Conservation (phyloP, 1,140 invertebrate genomes). For the Globodera ellingtonae region DNA sequence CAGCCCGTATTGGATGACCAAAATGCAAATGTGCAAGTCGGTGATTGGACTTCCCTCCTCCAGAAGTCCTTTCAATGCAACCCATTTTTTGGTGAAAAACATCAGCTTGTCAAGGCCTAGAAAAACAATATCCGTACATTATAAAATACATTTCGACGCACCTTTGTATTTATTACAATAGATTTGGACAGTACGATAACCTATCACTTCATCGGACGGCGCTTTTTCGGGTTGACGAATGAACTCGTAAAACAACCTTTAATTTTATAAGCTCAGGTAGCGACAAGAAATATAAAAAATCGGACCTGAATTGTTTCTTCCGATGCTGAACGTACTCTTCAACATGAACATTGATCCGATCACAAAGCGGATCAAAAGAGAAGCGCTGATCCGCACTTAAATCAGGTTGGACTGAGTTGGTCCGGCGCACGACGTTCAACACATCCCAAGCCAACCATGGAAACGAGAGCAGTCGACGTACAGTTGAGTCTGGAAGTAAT, state of each 20-base stretch:
- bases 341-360: slow-evolving; percentile 45
- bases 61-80: slow-evolving; percentile 30
- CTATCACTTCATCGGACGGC: slow-evolving; percentile 1
- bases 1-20: slow-evolving; percentile 42
- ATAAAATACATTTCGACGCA: background rate
- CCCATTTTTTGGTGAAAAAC: slow-evolving; percentile 46
- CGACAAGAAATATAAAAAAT: slow-evolving; percentile 4
- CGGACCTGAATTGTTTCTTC: slow-evolving; percentile 22
- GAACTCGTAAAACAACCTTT: slow-evolving; percentile 16
- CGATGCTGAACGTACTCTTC: slow-evolving; percentile 41
- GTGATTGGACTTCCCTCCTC: slow-evolving; percentile 24
- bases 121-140: background rate
- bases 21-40: slow-evolving; percentile 41
- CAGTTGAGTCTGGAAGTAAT: slow-evolving; percentile 34
- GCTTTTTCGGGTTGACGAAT: slow-evolving; percentile 19
- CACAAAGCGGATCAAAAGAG: slow-evolving; percentile 48
- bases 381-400: slow-evolving; percentile 16
- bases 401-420: slow-evolving; percentile 27
- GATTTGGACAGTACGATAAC: slow-evolving; percentile 10
- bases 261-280: background rate
- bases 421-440: slow-evolving; percentile 38
- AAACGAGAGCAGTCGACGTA: slow-evolving; percentile 43
- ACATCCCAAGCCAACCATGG: slow-evolving; percentile 52
- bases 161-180: slow-evolving; percentile 38
- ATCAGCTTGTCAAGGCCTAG: slow-evolving; percentile 41